phyloP scores from a whole-genome alignment of 1,140 invertebrate genomes.

The Drosophila pruinosa region DNA sequence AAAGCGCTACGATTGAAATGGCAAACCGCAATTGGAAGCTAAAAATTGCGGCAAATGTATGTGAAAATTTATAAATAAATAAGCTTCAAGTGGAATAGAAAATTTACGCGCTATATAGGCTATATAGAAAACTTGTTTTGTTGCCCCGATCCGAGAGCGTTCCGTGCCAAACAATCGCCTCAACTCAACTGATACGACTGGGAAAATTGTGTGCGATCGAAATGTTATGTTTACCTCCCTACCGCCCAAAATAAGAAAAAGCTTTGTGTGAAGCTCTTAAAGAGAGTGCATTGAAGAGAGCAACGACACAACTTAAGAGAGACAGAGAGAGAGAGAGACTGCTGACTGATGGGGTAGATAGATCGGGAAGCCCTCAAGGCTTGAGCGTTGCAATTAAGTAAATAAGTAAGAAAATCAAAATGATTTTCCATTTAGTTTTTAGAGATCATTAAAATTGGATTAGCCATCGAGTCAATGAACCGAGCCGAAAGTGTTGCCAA shows the following conservation, averaged over 20 bases:
- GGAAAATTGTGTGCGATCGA: conserved; percentile 54
- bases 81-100: conserved; percentile 12
- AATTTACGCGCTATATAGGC: conserved; percentile 29
- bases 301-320: conserved; percentile 15
- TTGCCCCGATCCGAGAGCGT: conserved; percentile 19
- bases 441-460: conserved; percentile 59
- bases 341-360: not conserved
- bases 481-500: conserved; percentile 17
- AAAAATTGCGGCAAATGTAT: conserved; percentile 37
- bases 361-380: conserved; percentile 4
- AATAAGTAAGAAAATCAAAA: conserved; percentile 57
- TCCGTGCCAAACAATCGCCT: conserved; percentile 48
- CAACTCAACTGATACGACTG: conserved; percentile 61
- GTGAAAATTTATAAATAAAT: conserved; percentile 67
- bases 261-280: conserved; percentile 22
- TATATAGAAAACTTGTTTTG: conserved; percentile 7
- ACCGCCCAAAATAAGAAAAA: conserved; percentile 27
- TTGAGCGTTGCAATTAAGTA: conserved; percentile 51
- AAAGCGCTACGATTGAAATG: conserved; percentile 43
- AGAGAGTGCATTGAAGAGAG: conserved; percentile 1
- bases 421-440: conserved; percentile 44
- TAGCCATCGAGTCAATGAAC: conserved; percentile 59
- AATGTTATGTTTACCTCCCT: conserved; percentile 34
- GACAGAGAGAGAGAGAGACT: not conserved
- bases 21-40: conserved; percentile 44